Base-by-base conservation (phyloP, 2,888 invertebrate species). In the Steromphala cineraria region DNA sequence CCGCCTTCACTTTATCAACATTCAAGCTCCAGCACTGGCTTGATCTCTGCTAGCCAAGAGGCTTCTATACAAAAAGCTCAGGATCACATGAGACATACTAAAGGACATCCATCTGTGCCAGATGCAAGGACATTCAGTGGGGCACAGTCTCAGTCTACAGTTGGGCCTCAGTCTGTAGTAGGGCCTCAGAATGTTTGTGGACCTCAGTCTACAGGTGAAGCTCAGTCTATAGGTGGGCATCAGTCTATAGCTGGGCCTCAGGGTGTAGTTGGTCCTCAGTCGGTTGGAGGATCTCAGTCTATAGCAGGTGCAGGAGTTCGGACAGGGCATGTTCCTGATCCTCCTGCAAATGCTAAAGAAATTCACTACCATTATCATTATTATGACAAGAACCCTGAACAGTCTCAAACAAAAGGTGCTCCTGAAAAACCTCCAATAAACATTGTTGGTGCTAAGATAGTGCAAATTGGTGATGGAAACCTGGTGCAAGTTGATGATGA, bases 381-480 rank as follows among this genome's bases (percentile, higher is more conserved):
- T 21, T 75, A 75, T n/a, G 21, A 62, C 56, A 56, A 56, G 19
- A 56, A 56, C 2, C 0, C 15, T 28, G 24, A 24, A 62, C 2
- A 21, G 8, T 24, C 28, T 8, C 2, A 21, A 13, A 62, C 24
- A 28, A 62, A 40, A 46, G 13, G n/a, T 31, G 28, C 67, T 24
- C 28, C 67, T n/a, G 75, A 75, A 24, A 52, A 52, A 52, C 15
- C 3, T 8, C 75, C 75, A 21, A 8, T 75, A 21, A 75, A 75
- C 75, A 75, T 75, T 19, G 52, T 75, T 52, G 24, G 52, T n/a
- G 46, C 75, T 13, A 52, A 19, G n/a, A 19, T 52, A 53, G 75
- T 75, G 10, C 75, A 75, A 53, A 75, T 75, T 52, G 75, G 75
- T 24, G 52, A 75, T 52, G 15, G 10, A 13, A 75, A 75, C 52